These are phyloP conservation scores for Manis crassicaudata DNA, from an alignment of 2,797 vertebrate species.

Conservation along the genomic window DNA sequence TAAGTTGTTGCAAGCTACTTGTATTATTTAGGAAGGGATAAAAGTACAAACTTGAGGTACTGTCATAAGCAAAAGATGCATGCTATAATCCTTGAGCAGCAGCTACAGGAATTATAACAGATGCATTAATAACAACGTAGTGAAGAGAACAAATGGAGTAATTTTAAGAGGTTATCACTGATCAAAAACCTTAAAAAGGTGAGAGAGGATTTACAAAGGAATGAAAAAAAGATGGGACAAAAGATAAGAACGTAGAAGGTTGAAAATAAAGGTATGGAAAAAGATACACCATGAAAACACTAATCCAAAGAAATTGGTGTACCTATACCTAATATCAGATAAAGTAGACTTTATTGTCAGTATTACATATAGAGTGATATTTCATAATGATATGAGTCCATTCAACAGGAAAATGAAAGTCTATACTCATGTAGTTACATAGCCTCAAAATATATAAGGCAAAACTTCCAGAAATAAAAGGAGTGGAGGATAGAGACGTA, in stretches of 20 bases:
- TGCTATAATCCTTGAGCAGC: background rate
- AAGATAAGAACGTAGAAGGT: background rate
- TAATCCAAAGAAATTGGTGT: background rate
- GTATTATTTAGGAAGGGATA: background rate
- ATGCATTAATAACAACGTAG: background rate
- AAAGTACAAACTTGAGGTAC: background rate
- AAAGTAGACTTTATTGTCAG: background rate
- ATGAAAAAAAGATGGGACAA: background rate
- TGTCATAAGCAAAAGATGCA: background rate
- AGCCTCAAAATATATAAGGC: background rate
- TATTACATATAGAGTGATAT: background rate
- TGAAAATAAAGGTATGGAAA: background rate
- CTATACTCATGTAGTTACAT: background rate
- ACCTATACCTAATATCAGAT: background rate
- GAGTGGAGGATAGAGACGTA: background rate
- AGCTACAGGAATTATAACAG: background rate
- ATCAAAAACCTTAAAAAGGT: background rate
- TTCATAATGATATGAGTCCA: background rate
- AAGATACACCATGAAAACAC: background rate
- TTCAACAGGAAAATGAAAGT: background rate
- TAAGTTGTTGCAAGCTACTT: background rate
- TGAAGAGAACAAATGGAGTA: background rate
- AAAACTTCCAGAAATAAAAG: background rate
- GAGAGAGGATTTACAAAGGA: background rate
- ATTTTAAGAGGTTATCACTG: background rate